phyloP scores from a whole-genome alignment of 2,113 vertebrate genomes.

The Copsychus sechellarum region DNA sequence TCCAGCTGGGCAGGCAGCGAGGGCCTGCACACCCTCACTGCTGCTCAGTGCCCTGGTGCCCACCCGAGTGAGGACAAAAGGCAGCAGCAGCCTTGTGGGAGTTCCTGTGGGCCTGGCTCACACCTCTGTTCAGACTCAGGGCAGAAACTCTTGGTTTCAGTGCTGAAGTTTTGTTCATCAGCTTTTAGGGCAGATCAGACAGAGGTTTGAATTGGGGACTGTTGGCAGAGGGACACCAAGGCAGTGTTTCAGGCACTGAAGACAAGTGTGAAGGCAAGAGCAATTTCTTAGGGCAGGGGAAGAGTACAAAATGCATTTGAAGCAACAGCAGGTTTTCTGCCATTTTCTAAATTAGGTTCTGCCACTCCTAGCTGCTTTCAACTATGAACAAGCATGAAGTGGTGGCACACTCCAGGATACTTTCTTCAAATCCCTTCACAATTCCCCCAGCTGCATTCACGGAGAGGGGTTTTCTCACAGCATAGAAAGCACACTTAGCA shows the following conservation, averaged over 20 bases:
- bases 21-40: accelerated
- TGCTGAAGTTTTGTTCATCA: not conserved
- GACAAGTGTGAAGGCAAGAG: not conserved
- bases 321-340: not conserved
- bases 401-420: not conserved
- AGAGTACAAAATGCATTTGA: not conserved
- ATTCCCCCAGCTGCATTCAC: accelerated
- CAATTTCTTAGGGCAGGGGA: not conserved
- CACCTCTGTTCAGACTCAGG: accelerated
- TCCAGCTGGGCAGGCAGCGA: not conserved
- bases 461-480: not conserved
- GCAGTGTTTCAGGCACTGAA: not conserved
- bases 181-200: not conserved
- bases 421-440: not conserved
- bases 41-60: accelerated
- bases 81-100: not conserved
- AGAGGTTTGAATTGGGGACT: not conserved
- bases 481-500: not conserved
- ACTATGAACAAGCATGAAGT: not conserved
- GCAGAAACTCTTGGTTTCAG: not conserved
- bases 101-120: not conserved
- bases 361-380: not conserved
- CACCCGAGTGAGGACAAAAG: not conserved
- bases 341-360: not conserved
- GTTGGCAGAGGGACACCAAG: not conserved